Evolutionary conservation across 2,113 vertebrate genomes (phyloP), one percentile per base, ranked within the genome.

Genomic region (Piprites chloris): DNA sequence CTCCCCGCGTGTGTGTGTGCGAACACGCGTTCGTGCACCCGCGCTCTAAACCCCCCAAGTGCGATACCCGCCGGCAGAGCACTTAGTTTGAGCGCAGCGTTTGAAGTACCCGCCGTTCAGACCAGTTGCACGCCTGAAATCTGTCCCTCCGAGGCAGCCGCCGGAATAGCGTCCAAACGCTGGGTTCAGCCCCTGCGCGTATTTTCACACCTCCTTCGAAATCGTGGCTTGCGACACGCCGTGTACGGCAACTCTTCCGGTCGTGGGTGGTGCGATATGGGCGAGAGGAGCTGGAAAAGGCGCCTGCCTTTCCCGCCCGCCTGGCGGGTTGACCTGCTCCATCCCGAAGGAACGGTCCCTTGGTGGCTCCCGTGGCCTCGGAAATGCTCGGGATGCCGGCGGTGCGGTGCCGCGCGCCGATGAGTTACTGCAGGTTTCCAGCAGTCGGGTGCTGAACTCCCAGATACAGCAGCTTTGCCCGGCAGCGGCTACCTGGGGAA

Each of bases 201-300:
- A 2, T 67, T 86, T 80, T 62, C 28, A 12, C 72, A 37, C 55
- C 72, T 66, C 12, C 1, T 5, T 41, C 30, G 21, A 85, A 81
- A 39, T 15, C 47, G 21, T 7, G 56, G 13, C 26, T 72, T 9
- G 39, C 62, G 20, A 13, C 81, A 4, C 7, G 12, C 58, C 44
- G 2, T 1, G 28, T 6, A 3, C 4, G 32, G 35, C 18, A 9
- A 15, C 23, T 58, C 35, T 14, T 50, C 7, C n/a, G 6, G 44
- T 5, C 20, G 2, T 12, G 35, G 3, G 47, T 16, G 30, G 4
- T 6, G 68, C 6, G 22, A 2, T 16, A 4, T 0, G 33, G 39
- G 35, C 8, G 27, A 67, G 14, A 62, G 50, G 33, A 7, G 5
- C 61, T 52, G 5, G 30, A 32, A 62, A 42, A 75, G 10, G 16